A percentile compares a stretch with the other conserved stretches of the same genome.
Evolutionary conservation across 23 tunicate genomes (phyloP).

Genomic region (Oikopleura dioica): DNA sequence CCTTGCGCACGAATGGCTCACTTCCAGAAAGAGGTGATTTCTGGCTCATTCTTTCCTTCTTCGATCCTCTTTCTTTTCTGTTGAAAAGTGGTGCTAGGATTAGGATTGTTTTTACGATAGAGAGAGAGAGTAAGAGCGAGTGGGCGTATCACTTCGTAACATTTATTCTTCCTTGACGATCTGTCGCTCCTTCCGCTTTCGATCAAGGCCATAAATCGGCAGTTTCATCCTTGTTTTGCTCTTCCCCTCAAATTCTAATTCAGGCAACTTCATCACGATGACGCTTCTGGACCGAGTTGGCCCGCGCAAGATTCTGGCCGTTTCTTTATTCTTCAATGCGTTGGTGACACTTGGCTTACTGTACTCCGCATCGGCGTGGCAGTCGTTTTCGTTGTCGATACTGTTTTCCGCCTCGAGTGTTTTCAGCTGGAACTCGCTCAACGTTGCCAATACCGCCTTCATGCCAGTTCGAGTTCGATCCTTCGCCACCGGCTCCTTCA

Average conservation of each 20-base stretch:
- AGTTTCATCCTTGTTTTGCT: no score
- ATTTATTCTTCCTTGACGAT: no score
- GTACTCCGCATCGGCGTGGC: not conserved
- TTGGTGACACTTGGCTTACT: not conserved
- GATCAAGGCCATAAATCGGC: no score
- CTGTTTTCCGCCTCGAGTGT: not conserved
- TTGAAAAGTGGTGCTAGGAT: no score
- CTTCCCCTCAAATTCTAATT: not conserved
- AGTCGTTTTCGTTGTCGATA: not conserved
- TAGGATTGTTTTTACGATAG: no score
- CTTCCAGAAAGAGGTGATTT: no score
- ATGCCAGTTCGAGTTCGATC: not conserved
- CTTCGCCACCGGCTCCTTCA: not conserved
- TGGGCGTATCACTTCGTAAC: no score
- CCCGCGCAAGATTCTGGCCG: not conserved
- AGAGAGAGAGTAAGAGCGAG: no score
- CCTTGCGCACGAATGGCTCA: no score
- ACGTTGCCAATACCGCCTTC: not conserved
- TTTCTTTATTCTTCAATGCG: not conserved
- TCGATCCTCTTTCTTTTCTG: no score
- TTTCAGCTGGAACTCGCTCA: constrained; percentile 4
- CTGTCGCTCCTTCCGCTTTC: no score
- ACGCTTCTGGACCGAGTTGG: not conserved
- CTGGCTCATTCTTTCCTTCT: no score
- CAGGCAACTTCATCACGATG: not conserved